These are phyloP conservation scores for Todiramphus saurophagus DNA, from an alignment of 2,113 vertebrate species.

Conservation along the genomic window DNA sequence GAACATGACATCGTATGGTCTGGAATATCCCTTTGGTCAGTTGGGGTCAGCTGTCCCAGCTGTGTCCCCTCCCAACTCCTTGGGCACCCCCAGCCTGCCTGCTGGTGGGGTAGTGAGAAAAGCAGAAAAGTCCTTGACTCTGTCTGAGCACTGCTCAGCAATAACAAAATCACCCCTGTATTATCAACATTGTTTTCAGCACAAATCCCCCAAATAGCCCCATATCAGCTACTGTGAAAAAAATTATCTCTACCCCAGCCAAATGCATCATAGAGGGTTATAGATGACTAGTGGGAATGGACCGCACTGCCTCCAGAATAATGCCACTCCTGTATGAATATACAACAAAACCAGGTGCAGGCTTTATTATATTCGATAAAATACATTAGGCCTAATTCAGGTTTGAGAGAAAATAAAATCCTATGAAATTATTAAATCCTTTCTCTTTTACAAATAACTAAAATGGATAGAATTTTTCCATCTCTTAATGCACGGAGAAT, in stretches of 20 bases:
- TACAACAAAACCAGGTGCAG: not conserved
- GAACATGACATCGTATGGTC: not conserved
- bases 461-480: not conserved
- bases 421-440: not conserved
- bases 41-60: not conserved
- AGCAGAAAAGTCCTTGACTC: not conserved
- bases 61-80: not conserved
- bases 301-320: not conserved
- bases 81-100: not conserved
- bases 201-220: not conserved
- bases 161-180: not conserved
- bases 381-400: not conserved
- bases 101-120: not conserved
- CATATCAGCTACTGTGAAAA: not conserved
- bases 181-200: not conserved
- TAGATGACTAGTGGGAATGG: not conserved
- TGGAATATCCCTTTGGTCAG: not conserved
- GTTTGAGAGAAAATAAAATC: not conserved
- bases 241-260: not conserved
- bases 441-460: not conserved
- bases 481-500: not conserved
- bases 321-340: not conserved
- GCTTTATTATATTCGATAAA: not conserved
- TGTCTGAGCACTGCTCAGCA: not conserved
- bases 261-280: not conserved